A percentile compares a stretch with the other conserved stretches of the same genome.
phyloP scores from a whole-genome alignment of 1,140 invertebrate species.

The Anthonomus grandis region DNA sequence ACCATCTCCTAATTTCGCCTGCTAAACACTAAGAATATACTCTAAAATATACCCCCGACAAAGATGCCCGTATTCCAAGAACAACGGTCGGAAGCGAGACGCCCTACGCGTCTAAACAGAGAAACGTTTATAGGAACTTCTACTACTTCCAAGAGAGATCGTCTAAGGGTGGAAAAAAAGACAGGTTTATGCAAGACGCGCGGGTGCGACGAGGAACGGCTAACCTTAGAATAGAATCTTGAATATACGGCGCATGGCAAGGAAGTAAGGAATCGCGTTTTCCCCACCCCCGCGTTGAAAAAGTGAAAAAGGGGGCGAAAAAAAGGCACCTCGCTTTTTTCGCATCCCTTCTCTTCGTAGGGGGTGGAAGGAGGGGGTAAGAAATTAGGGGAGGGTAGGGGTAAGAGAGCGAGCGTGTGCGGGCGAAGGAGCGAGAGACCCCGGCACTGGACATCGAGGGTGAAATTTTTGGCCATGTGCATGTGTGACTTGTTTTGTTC shows the following conservation, averaged over 20 bases:
- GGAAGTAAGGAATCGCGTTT: constrained; percentile 42
- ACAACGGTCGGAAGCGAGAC: constrained; percentile 35
- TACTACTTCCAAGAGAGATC: constrained; percentile 36
- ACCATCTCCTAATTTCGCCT: constrained; percentile 48
- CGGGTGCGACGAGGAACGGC: constrained; percentile 29
- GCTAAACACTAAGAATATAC: constrained; percentile 48
- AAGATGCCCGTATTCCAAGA: constrained; percentile 39
- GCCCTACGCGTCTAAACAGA: constrained; percentile 22
- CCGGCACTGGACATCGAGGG: constrained; percentile 16
- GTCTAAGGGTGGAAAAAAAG: constrained; percentile 40
- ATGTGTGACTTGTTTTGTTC: constrained; percentile 6
- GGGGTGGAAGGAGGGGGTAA: constrained; percentile 24
- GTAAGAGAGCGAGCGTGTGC: constrained; percentile 20
- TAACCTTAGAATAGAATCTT: constrained; percentile 48
- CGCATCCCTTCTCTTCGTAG: constrained; percentile 28
- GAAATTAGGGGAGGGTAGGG: constrained; percentile 26
- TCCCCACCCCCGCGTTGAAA: constrained; percentile 33
- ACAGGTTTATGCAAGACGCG: constrained; percentile 38
- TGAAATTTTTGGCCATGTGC: constrained; percentile 1
- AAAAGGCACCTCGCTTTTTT: constrained; percentile 41
- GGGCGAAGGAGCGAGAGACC: constrained; percentile 17
- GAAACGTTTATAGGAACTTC: constrained; percentile 38
- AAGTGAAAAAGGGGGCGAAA: constrained; percentile 34
- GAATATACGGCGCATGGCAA: constrained; percentile 38
- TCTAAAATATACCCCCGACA: constrained; percentile 38